Percentiles rank a stretch among this genome's conserved stretches.
Evolutionary conservation across 2,113 vertebrate genomes (phyloP).

Genomic region (Agapornis roseicollis): DNA sequence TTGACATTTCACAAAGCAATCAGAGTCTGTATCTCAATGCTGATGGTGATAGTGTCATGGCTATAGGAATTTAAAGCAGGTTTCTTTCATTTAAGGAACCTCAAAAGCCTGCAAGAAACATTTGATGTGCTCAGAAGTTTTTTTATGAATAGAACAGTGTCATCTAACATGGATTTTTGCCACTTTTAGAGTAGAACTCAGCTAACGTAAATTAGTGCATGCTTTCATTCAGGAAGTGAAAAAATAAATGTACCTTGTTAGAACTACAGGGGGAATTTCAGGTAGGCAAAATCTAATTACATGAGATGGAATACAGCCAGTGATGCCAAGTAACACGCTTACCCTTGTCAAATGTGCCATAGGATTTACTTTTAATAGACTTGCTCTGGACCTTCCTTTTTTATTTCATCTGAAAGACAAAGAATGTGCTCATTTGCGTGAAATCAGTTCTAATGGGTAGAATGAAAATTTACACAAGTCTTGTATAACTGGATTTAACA

Average conservation of each 20-base stretch:
- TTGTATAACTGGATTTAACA: constrained; percentile 11
- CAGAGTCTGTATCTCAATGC: rapidly evolving
- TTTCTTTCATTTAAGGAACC: background rate
- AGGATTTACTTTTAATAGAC: background rate
- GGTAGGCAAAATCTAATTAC: constrained; percentile 38
- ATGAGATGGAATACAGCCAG: background rate
- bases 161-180: background rate
- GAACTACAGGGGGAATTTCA: constrained; percentile 15
- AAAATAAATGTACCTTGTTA: background rate
- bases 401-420: constrained; percentile 7
- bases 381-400: constrained; percentile 16
- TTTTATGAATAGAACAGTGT: constrained; percentile 20
- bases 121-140: background rate
- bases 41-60: background rate
- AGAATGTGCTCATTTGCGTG: constrained; percentile 19
- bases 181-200: background rate
- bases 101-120: background rate
- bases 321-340: background rate
- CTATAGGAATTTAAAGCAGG: background rate
- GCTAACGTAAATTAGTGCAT: background rate
- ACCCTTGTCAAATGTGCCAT: background rate
- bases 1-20: background rate
- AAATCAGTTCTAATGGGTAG: constrained; percentile 25
- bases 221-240: constrained; percentile 15
- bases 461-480: constrained; percentile 52